Base-by-base conservation (phyloP, 2,797 vertebrate genomes). In the Champsocephalus gunnari region DNA sequence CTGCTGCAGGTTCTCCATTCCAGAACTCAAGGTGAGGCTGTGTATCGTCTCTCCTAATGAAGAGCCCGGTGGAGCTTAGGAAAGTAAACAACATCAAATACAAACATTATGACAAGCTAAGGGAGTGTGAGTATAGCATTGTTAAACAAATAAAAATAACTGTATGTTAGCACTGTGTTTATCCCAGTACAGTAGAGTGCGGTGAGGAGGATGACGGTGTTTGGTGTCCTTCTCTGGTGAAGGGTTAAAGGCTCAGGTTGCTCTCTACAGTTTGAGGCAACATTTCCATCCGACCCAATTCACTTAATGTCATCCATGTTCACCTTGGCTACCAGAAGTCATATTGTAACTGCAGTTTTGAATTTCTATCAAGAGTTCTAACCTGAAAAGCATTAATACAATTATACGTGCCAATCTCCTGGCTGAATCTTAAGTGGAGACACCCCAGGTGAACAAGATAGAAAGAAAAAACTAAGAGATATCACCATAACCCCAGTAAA, bases 1-100 rank as follows among this genome's bases (percentile, higher is more conserved):
- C 50, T 97, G 96, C 94, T 96, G 94, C 91, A 97, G 92, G 91
- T 97, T 99, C 78, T 80, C 91, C 66, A 97, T 99, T 80, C 98
- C 97, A 16, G 97, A 99, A 61, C 96, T 99, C 66, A 99, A 98
- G 97, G 89, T 84, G 78, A 85, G 76, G 28, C 10, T 61, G 19
- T 53, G 16, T 49, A 9, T 58, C 44, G 0, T 61, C 41, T 59
- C 2, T 64, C 21, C 13, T 4, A 1, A 8, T 1, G 3, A 67
- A 19, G n/a, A 48, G 7, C 38, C 24, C 1, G 28, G 50, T 21
- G 24, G 3, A 71, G n/a, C 1, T 0, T 51, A 53, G 3, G 13
- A 17, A 47, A 62, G 5, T 21, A 9, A 6, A 47, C n/a, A 48
- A 28, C 7, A 56, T 53, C 3, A 66, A 45, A 71, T n/a, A 14